Evolutionary conservation across 2,113 vertebrate species (phyloP), one percentile per base, ranked within the genome.

Genomic region (Leptobrachium leishanense): DNA sequence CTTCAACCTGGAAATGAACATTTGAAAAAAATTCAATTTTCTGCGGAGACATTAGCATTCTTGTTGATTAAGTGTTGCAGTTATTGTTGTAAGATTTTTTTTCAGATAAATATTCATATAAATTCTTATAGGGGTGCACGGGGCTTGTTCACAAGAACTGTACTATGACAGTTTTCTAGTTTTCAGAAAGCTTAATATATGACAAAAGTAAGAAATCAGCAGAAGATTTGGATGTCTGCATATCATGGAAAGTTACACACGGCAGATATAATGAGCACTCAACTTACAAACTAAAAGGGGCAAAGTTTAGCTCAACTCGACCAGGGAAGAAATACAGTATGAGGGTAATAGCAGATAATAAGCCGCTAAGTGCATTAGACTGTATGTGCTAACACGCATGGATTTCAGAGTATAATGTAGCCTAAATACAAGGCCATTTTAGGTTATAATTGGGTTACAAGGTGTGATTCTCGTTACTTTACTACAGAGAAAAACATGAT

Each of bases 301-400:
- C 74, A 76, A 76, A 76, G 66, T 76, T 76, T 76, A 69, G 66
- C 55, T 41, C 75, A 68, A 68, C 75, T 76, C 75, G 75, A 76
- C 75, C 75, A 69, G 20, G 5, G 54, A 69, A 76, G 75, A 62
- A 76, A 76, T 44, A 44, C 41, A 31, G 75, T 69, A 77, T 63
- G 44, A 63, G 67, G 20, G 66, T 77, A 77, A 77, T 69, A 77
- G 76, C 67, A 77, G 42, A 77, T 77, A 77, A 77, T 77, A 70
- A 77, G 76, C 68, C 44, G 54, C 76, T 77, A 77, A 77, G 68
- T 77, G 76, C 76, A 71, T 77, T 77, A 77, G 76, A 7, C 76
- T 63, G 76, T 77, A 77, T 77, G 76, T 77, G 76, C 76, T 63
- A 77, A 77, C 68, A 70, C 55, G 42, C 75, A 59, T 69, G 76